Evolutionary conservation across 2,888 invertebrate genomes (phyloP), one percentile per base, ranked within the genome.

Genomic region (Euzophera pinguis): DNA sequence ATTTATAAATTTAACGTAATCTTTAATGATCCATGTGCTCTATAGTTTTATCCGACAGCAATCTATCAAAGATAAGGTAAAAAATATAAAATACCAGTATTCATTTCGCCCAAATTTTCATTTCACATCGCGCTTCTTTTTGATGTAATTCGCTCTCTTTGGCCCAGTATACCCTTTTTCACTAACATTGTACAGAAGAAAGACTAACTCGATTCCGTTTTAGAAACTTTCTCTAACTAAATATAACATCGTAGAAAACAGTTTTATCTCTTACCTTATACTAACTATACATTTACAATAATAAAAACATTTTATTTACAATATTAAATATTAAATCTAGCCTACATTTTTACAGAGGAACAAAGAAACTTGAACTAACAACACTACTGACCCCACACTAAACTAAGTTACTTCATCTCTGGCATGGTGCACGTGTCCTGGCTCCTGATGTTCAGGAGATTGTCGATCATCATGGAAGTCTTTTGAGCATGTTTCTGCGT

Each of bases 261-360:
- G 63, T 66, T 73, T 69, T 71, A 72, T 76, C 70, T 77, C 72
- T 71, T 69, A 71, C 60, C 74, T 73, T 75, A 72, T 64, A 63
- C 70, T 72, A 77, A 75, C 81, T 82, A 84, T 75, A 71, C 78
- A 88, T 83, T 81, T 88, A 86, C 78, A 85, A 78, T 78, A 83
- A 81, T 84, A 87, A 84, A 85, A 87, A 84, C 84, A 83, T 85
- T 86, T 82, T 89, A 88, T 88, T 78, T 89, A 89, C 88, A 89
- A 61, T 56, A 69, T 86, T 85, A 87, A 86, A 84, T 84, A 84
- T 78, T 76, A 78, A 70, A 66, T 67, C 76, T 81, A 81, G 53
- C 69, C 81, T 84, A 82, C 67, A 68, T 81, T 82, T 84, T 84
- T 89, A 89, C 88, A 89, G 75, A 89, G 89, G 90, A 89, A 89